These are phyloP conservation scores for Acestrorhynchus altus DNA, from an alignment of 2,797 vertebrate species.

Conservation along the genomic window DNA sequence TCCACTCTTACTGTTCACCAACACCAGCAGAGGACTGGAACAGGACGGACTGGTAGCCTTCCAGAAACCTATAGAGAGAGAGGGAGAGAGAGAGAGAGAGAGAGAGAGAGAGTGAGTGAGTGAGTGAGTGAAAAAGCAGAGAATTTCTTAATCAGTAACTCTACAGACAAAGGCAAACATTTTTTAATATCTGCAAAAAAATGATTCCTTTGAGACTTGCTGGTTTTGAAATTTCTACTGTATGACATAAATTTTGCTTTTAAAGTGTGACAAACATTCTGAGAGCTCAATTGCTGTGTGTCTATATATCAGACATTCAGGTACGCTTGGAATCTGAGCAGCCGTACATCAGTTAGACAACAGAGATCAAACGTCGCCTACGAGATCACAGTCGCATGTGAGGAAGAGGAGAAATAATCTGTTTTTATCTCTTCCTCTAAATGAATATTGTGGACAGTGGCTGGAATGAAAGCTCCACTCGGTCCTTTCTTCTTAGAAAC, in stretches of 20 bases:
- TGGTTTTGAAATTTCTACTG: neutral
- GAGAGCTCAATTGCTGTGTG: neutral
- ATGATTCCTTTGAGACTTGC: no score
- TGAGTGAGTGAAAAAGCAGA: no score
- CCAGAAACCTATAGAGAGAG: conserved; percentile 90
- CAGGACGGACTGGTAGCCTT: conserved; percentile 89
- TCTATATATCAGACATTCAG: neutral
- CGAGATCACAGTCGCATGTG: neutral
- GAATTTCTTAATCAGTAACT: no score
- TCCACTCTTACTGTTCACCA: conserved; percentile 95
- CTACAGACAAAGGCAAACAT: no score
- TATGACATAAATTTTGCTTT: neutral
- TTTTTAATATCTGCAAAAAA: no score
- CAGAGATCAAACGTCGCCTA: neutral
- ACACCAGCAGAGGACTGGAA: conserved; percentile 92
- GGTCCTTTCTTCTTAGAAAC: neutral
- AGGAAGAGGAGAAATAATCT: neutral
- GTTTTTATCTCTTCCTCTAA: neutral
- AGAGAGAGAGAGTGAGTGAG: no score
- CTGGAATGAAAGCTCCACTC: neutral
- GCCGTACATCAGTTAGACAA: neutral
- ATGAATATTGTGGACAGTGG: neutral
- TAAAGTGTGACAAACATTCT: neutral
- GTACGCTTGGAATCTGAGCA: neutral
- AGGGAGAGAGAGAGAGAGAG: no score